Evolutionary conservation across 2,113 vertebrate species (phyloP).

Genomic region (Oreocharis arfaki): DNA sequence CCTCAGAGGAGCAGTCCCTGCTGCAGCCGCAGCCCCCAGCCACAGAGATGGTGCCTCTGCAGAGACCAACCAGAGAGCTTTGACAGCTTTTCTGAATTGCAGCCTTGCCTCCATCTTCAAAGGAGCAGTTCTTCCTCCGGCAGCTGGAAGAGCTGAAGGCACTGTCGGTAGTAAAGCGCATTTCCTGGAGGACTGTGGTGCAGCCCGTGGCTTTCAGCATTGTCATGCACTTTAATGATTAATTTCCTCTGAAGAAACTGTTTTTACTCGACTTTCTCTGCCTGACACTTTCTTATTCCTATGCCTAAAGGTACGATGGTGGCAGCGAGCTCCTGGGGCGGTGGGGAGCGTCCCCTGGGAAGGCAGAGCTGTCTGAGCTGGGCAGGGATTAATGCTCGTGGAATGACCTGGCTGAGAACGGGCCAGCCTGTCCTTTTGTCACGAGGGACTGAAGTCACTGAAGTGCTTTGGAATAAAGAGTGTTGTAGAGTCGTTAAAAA

Average conservation of each 20-base stretch:
- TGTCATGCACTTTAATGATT: slow-evolving; percentile 16
- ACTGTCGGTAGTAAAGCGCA: background rate
- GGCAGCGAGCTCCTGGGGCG: background rate
- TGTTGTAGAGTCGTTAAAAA: background rate
- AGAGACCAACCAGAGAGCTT: background rate
- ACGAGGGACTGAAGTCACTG: background rate
- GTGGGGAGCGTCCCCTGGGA: background rate
- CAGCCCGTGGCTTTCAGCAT: slow-evolving; percentile 9
- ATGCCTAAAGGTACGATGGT: background rate
- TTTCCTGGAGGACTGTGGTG: background rate
- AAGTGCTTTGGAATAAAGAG: slow-evolving; percentile 5
- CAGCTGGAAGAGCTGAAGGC: background rate
- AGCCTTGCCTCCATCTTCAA: background rate
- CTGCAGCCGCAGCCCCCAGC: slow-evolving; percentile 1
- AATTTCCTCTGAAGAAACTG: slow-evolving; percentile 3
- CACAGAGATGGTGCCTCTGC: slow-evolving; percentile 30
- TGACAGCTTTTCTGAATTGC: background rate
- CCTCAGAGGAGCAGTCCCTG: slow-evolving; percentile 33
- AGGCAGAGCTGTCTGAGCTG: background rate
- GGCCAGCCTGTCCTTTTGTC: background rate
- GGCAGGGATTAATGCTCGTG: background rate
- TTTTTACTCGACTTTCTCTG: slow-evolving; percentile 10
- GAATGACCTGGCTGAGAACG: background rate
- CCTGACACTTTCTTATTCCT: background rate
- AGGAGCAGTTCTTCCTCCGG: background rate